Conservation (phyloP, 92 coral and sea anemone genomes). For the Umimayanthus chanpuru region DNA sequence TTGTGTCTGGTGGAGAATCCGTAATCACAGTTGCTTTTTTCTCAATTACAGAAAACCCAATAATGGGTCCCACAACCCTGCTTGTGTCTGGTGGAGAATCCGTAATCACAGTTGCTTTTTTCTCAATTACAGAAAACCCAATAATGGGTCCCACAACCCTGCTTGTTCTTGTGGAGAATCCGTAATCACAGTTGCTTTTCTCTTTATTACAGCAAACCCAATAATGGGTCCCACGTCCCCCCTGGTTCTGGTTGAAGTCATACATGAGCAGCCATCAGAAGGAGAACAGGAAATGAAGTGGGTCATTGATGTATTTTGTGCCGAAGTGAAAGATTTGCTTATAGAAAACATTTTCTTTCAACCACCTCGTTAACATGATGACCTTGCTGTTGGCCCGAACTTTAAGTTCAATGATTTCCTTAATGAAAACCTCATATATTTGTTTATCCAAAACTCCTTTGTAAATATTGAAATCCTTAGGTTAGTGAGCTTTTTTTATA, state of each 20-base stretch:
- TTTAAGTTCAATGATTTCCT: too few relatives aligned
- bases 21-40: slow-evolving; percentile 1
- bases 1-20: slow-evolving; percentile 72
- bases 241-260: slow-evolving; percentile 68
- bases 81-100: slow-evolving; percentile 73
- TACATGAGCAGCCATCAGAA: slow-evolving; percentile 47
- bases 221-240: slow-evolving; percentile 51
- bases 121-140: slow-evolving; percentile 46
- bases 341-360: too few relatives aligned
- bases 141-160: slow-evolving; percentile 52
- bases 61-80: slow-evolving; percentile 50
- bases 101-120: not conserved
- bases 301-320: not conserved
- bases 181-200: not conserved
- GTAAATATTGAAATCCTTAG: too few relatives aligned
- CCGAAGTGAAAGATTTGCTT: not conserved
- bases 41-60: slow-evolving; percentile 44
- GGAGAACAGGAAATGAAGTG: slow-evolving; percentile 58
- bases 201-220: slow-evolving; percentile 46
- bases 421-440: too few relatives aligned
- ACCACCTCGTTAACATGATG: too few relatives aligned
- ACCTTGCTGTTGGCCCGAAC: too few relatives aligned
- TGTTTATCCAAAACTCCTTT: too few relatives aligned
- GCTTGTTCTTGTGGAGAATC: slow-evolving; percentile 69
- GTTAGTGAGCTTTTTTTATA: too few relatives aligned